Conservation (phyloP, 2,888 invertebrate species). For the Melanostoma scalare region DNA sequence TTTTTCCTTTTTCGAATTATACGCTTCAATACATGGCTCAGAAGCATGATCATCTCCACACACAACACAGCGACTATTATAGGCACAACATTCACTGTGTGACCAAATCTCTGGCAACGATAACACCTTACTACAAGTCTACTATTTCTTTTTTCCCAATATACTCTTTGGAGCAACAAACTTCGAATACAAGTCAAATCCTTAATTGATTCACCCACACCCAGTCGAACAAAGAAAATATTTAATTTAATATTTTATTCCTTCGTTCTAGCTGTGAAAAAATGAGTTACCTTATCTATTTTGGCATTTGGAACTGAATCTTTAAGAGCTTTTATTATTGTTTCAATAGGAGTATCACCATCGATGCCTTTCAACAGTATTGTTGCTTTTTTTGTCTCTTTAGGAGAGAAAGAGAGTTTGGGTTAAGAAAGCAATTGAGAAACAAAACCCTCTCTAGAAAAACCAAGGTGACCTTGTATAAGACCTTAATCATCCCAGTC, state of each 20-base stretch:
- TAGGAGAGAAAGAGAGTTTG: too few relatives aligned
- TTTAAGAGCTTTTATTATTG: not conserved
- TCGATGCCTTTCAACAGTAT: constrained; percentile 8
- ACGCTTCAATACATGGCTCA: constrained; percentile 5
- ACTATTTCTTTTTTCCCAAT: constrained; percentile 4
- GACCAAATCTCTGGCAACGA: not conserved
- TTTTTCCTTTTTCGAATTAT: not conserved
- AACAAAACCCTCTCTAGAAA: too few relatives aligned
- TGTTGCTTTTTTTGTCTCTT: not conserved
- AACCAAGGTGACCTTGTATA: too few relatives aligned
- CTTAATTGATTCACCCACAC: constrained; percentile 12
- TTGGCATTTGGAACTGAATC: not conserved
- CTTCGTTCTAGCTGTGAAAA: not conserved
- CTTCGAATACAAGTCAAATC: not conserved
- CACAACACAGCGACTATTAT: not conserved
- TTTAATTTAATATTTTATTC: not conserved
- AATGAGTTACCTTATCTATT: not conserved
- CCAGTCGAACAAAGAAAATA: too few relatives aligned
- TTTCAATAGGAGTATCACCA: constrained; percentile 8
- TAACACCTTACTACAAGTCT: constrained; percentile 2
- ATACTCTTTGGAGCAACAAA: constrained; percentile 9
- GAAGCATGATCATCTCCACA: constrained; percentile 8
- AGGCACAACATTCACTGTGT: constrained; percentile 1
- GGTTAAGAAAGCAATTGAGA: too few relatives aligned
- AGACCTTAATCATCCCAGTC: too few relatives aligned